phyloP scores from a whole-genome alignment of 2,888 invertebrate genomes.

The Apotomis capreana region DNA sequence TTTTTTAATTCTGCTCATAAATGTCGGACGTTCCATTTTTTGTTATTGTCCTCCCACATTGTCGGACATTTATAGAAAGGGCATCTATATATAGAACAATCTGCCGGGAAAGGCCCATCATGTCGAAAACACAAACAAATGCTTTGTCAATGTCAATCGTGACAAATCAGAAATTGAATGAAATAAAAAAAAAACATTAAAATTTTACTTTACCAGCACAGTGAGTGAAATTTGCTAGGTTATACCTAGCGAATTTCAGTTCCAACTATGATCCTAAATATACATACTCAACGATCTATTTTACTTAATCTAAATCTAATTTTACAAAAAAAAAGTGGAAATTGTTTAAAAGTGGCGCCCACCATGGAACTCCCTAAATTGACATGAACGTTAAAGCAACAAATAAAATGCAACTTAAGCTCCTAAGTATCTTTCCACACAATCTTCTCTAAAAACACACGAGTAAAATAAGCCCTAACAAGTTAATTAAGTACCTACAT shows the following conservation, averaged over 20 bases:
- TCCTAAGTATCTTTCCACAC: background rate
- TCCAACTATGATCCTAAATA: too few relatives aligned
- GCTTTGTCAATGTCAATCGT: too few relatives aligned
- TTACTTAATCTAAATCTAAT: too few relatives aligned
- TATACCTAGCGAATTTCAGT: too few relatives aligned
- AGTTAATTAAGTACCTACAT: conserved; percentile 35
- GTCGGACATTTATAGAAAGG: background rate
- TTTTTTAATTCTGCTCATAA: conserved; percentile 18
- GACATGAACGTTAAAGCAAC: background rate
- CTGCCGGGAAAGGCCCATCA: too few relatives aligned
- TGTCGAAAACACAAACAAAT: too few relatives aligned
- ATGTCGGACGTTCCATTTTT: conserved; percentile 11
- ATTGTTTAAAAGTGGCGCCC: background rate
- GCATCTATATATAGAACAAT: background rate
- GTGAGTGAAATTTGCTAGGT: too few relatives aligned
- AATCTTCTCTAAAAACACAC: conserved; percentile 23
- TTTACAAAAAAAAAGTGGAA: too few relatives aligned
- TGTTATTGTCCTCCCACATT: background rate
- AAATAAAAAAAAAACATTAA: too few relatives aligned
- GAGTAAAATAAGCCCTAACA: conserved; percentile 20
- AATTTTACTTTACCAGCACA: too few relatives aligned
- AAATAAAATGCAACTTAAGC: background rate
- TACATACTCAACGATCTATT: too few relatives aligned
- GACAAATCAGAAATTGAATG: too few relatives aligned
- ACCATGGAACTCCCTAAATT: background rate